A percentile compares a stretch with the other conserved stretches of the same genome.
Conservation (phyloP, 2,113 vertebrate genomes). For the Amia ocellicauda region DNA sequence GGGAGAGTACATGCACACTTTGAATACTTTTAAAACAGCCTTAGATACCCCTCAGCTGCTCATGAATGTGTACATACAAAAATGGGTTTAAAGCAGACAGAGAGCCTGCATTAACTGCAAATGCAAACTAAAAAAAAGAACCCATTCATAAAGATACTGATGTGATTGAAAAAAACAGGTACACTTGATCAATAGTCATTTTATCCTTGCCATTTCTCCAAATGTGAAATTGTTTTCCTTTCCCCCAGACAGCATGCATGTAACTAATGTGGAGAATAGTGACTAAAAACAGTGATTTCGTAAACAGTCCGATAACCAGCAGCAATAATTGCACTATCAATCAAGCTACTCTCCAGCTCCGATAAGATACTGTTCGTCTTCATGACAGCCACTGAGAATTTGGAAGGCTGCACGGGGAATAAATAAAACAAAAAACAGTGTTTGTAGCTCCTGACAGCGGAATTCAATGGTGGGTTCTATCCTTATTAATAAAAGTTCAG, state of each 20-base stretch:
- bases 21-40: too few relatives aligned
- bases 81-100: background rate
- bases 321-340: slow-evolving; percentile 45
- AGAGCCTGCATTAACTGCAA: too few relatives aligned
- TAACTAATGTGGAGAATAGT: slow-evolving; percentile 15
- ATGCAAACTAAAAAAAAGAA: slow-evolving; percentile 7
- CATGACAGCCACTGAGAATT: slow-evolving; percentile 20
- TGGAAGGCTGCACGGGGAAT: background rate
- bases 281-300: slow-evolving; percentile 4
- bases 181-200: slow-evolving; percentile 11
- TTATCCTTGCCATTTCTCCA: slow-evolving; percentile 1
- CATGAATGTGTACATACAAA: background rate
- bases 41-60: too few relatives aligned
- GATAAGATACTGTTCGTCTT: slow-evolving; percentile 33
- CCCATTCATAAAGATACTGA: slow-evolving; percentile 16
- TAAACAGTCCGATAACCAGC: slow-evolving; percentile 27
- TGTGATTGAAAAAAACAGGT: slow-evolving; percentile 5
- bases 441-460: too few relatives aligned
- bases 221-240: slow-evolving; percentile 1
- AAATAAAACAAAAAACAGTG: background rate
- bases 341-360: slow-evolving; percentile 31
- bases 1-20: too few relatives aligned
- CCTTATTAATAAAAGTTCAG: too few relatives aligned
- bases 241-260: background rate
- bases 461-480: too few relatives aligned